A percentile compares a stretch with the other conserved stretches of the same genome.
These are phyloP conservation scores for Morinoia aosen DNA, from an alignment of 2,888 invertebrate species.

Conservation along the genomic window DNA sequence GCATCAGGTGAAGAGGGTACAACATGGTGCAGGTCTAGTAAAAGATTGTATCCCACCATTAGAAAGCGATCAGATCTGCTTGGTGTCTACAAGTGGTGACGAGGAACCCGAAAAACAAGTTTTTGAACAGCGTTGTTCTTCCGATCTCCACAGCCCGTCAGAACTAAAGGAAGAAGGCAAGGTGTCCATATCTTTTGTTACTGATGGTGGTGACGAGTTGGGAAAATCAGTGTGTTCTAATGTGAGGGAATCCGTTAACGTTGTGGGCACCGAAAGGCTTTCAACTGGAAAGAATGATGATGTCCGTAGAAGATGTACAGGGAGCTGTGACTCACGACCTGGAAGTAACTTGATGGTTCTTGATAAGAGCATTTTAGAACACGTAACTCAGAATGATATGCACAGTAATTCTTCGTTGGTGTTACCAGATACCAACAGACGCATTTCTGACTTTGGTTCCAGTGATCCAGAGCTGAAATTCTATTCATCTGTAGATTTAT, in stretches of 20 bases:
- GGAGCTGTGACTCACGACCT: background rate
- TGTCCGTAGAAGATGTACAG: background rate
- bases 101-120: background rate
- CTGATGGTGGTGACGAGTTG: too few species aligned
- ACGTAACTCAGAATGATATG: background rate
- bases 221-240: background rate
- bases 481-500: background rate
- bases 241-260: background rate
- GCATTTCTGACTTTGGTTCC: background rate
- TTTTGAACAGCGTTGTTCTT: background rate
- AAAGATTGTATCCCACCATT: background rate
- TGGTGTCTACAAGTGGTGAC: background rate
- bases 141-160: too few species aligned
- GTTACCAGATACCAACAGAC: background rate
- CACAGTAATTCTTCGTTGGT: background rate
- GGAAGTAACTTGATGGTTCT: background rate
- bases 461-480: background rate
- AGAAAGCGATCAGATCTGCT: background rate
- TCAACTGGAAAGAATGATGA: background rate
- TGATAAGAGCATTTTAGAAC: background rate
- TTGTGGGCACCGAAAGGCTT: background rate
- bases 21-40: background rate
- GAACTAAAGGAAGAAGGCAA: too few species aligned
- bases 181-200: too few species aligned
- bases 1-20: background rate